These are phyloP conservation scores for Campoplex capitator DNA, from an alignment of 2,888 invertebrate genomes.

Conservation along the genomic window DNA sequence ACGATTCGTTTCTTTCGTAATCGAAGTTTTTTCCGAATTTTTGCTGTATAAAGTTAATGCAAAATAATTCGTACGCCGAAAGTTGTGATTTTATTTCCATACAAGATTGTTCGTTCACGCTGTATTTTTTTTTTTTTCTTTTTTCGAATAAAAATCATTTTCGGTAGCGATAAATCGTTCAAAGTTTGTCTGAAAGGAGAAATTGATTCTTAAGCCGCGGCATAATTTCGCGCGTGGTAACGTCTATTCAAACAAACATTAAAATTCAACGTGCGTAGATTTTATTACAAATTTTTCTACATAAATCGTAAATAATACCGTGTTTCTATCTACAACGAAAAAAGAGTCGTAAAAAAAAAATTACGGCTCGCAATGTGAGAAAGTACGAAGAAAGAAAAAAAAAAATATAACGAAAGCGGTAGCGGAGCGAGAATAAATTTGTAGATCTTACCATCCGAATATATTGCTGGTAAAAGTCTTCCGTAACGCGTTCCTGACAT, in stretches of 20 bases:
- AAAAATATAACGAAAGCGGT: conserved; percentile 12
- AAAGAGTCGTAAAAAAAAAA: background rate
- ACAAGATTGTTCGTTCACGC: too few species aligned
- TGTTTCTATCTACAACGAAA: background rate
- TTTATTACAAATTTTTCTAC: background rate
- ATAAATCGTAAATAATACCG: background rate
- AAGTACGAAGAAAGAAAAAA: conserved; percentile 2
- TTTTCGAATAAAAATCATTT: too few species aligned
- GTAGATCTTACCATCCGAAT: conserved; percentile 88
- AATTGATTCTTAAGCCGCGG: too few species aligned
- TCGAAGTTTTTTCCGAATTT: background rate
- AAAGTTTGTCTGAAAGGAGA: too few species aligned
- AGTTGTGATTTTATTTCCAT: too few species aligned
- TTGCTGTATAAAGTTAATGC: background rate
- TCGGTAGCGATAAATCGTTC: too few species aligned
- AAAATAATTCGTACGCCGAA: too few species aligned
- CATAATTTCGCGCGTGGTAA: background rate
- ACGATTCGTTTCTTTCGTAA: conserved; percentile 15
- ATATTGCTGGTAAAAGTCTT: conserved; percentile 88
- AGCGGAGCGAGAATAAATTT: conserved; percentile 19
- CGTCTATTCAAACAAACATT: background rate
- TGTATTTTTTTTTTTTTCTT: too few species aligned
- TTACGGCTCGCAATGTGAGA: background rate
- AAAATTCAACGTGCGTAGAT: background rate
- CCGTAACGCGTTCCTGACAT: conserved; percentile 90